Evolutionary conservation across 2,888 invertebrate species (phyloP).

Genomic region (Adelphocoris suturalis): DNA sequence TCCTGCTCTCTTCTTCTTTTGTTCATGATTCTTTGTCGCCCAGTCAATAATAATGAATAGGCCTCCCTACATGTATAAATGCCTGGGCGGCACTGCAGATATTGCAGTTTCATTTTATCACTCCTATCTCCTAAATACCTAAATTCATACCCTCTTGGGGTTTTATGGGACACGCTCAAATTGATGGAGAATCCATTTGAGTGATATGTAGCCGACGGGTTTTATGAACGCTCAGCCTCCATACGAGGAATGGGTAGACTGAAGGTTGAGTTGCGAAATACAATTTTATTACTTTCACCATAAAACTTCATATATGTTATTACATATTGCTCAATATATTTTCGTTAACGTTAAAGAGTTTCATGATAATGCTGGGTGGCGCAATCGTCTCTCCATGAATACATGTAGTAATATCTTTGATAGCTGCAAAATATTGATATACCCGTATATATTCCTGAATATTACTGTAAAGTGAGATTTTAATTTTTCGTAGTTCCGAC

Average conservation of each 20-base stretch:
- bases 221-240: neutral
- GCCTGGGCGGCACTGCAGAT: neutral
- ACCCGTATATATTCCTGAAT: too few relatives aligned
- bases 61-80: too few relatives aligned
- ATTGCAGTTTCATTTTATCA: neutral
- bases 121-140: neutral
- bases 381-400: too few relatives aligned
- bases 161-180: neutral
- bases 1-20: too few relatives aligned
- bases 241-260: neutral
- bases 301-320: neutral
- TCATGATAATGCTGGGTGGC: too few relatives aligned
- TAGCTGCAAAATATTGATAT: too few relatives aligned
- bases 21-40: too few relatives aligned
- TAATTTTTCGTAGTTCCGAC: too few relatives aligned
- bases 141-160: neutral
- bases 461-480: too few relatives aligned
- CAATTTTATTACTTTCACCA: neutral
- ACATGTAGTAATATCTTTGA: too few relatives aligned
- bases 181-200: slow-evolving; percentile 11
- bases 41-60: too few relatives aligned
- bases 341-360: neutral
- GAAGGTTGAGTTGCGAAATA: neutral
- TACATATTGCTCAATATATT: neutral
- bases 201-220: neutral